A percentile compares a stretch with the other conserved stretches of the same genome.
Conservation (phyloP, 2,113 vertebrate genomes). For the Menidia beryllina region DNA sequence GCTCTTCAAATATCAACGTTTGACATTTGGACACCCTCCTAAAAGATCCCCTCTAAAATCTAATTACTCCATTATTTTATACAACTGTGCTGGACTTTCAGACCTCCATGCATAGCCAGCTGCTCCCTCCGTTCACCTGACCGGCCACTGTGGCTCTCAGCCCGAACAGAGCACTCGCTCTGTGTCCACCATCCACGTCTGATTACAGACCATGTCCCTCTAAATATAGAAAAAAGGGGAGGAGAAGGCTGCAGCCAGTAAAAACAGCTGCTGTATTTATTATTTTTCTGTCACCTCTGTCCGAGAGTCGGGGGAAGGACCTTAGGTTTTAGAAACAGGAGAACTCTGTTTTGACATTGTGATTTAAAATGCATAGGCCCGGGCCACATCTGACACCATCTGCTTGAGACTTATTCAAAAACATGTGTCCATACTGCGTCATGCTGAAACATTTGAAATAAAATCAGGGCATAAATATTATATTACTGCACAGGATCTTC, state of each 20-base stretch:
- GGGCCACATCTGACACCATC: no score
- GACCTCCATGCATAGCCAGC: slow-evolving; percentile 21
- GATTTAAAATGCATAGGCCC: neutral
- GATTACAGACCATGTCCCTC: slow-evolving; percentile 70
- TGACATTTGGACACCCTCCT: no score
- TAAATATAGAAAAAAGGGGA: slow-evolving; percentile 73
- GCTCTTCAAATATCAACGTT: no score
- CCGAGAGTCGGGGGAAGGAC: slow-evolving; percentile 48
- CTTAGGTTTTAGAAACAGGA: slow-evolving; percentile 30
- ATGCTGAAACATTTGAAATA: no score
- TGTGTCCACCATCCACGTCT: slow-evolving; percentile 68
- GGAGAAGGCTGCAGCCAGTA: slow-evolving; percentile 58
- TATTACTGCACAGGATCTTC: no score
- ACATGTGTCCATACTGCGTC: no score
- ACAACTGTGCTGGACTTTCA: neutral
- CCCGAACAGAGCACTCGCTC: slow-evolving; percentile 48
- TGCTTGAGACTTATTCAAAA: no score
- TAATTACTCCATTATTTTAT: neutral
- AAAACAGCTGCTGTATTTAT: slow-evolving; percentile 70
- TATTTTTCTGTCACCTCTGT: slow-evolving; percentile 69
- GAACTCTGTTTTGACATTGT: slow-evolving; percentile 2
- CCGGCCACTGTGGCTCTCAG: slow-evolving; percentile 28
- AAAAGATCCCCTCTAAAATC: slow-evolving; percentile 1
- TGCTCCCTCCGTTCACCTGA: slow-evolving; percentile 55
- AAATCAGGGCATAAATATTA: no score